Evolutionary conservation across 2,888 invertebrate species (phyloP).

Genomic region (Cremastinae sp.): DNA sequence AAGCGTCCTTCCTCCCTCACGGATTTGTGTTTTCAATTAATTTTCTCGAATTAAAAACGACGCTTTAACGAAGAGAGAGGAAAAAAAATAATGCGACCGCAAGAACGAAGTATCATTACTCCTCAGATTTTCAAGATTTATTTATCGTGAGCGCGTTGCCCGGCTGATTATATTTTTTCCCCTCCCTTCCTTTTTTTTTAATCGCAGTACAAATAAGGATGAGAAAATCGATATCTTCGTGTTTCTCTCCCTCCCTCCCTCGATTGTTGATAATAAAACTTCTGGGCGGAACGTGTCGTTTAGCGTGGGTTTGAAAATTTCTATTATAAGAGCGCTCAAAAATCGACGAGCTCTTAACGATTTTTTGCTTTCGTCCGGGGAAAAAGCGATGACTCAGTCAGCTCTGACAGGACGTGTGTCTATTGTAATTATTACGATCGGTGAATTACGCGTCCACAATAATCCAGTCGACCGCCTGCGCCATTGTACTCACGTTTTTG

Average conservation of each 20-base stretch:
- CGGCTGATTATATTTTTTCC: constrained; percentile 9
- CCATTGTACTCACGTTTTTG: constrained; percentile 53
- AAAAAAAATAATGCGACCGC: constrained; percentile 48
- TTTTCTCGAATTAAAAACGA: constrained; percentile 75
- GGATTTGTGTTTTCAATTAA: constrained; percentile 78
- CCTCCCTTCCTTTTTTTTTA: constrained; percentile 12
- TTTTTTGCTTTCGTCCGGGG: constrained; percentile 22
- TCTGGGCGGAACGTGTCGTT: constrained; percentile 35
- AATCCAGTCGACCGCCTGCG: constrained; percentile 25
- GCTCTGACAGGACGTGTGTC: constrained; percentile 23
- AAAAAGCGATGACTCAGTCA: constrained; percentile 55
- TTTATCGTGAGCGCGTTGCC: constrained; percentile 27
- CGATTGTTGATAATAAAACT: constrained; percentile 21
- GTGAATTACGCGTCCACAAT: constrained; percentile 52
- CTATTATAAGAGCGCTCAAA: constrained; percentile 44
- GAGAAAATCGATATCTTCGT: constrained; percentile 40
- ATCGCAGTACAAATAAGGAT: background rate
- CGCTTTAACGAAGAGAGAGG: constrained; percentile 54
- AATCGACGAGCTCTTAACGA: constrained; percentile 48
- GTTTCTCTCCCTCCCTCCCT: constrained; percentile 12
- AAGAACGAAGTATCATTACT: constrained; percentile 30
- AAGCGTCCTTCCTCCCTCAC: constrained; percentile 59
- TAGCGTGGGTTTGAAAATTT: constrained; percentile 60
- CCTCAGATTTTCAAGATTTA: constrained; percentile 19
- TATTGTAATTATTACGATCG: constrained; percentile 51